A percentile compares a stretch with the other conserved stretches of the same genome.
Conservation (phyloP, 2,113 vertebrate species). For the Electrona antarctica region DNA sequence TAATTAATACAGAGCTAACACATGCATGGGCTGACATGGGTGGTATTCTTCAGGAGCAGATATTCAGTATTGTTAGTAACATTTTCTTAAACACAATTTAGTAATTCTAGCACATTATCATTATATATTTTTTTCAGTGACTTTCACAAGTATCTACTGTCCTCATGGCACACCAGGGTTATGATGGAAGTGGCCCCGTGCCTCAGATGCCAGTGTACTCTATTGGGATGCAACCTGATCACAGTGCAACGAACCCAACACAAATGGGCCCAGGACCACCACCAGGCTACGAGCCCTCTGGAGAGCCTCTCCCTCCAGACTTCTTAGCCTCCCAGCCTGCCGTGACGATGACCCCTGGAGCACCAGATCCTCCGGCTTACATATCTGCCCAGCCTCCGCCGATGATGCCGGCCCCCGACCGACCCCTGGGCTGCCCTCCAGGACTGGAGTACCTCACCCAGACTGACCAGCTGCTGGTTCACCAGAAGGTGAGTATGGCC, state of each 20-base stretch:
- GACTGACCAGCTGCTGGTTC: slow-evolving; percentile 86
- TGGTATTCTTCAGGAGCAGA: too few relatives aligned
- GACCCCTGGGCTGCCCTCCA: slow-evolving; percentile 44
- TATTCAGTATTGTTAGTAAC: too few relatives aligned
- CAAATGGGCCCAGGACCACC: not conserved
- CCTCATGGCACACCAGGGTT: slow-evolving; percentile 14
- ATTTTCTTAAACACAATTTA: too few relatives aligned
- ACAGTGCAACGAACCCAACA: not conserved
- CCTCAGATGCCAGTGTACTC: slow-evolving; percentile 10
- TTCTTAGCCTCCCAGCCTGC: too few relatives aligned
- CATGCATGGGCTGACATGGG: too few relatives aligned
- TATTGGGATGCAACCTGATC: slow-evolving; percentile 10
- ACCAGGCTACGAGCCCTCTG: slow-evolving; percentile 25
- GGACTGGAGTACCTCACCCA: slow-evolving; percentile 70
- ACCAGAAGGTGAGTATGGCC: slow-evolving; percentile 86
- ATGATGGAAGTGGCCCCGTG: not conserved
- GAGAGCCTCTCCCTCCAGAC: too few relatives aligned
- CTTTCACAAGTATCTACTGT: not conserved
- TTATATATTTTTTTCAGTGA: not conserved
- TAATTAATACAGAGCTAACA: too few relatives aligned
- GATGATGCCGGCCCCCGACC: slow-evolving; percentile 28
- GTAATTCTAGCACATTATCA: too few relatives aligned
- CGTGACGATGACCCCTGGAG: not conserved
- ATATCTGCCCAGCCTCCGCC: slow-evolving; percentile 12
- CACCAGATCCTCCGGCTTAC: slow-evolving; percentile 22